Evolutionary conservation across 2,113 vertebrate genomes (phyloP), one percentile per base, ranked within the genome.

Genomic region (Pithys albifrons): DNA sequence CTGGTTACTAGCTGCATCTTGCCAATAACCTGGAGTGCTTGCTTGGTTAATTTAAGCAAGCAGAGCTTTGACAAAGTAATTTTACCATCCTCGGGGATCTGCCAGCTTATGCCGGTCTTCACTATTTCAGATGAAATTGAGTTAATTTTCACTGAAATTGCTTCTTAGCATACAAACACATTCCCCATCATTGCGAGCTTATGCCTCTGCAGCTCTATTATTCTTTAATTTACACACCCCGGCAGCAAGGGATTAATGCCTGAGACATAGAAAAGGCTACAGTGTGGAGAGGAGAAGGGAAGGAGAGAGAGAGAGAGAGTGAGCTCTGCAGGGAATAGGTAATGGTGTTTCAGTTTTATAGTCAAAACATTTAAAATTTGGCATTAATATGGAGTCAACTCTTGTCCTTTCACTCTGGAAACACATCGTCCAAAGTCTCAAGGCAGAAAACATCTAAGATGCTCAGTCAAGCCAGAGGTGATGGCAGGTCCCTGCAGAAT

Each of bases 71-170:
- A 98, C 73, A 52, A 98, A 98, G 98, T 98, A 98, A 98, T 98
- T 98, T 98, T 97, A 97, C 97, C 96, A 85, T 98, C 98, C 97
- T 97, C 91, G 29, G 97, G 98, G 97, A 98, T 97, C 97, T 98
- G 97, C 97, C 97, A 97, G 98, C 97, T 98, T 98, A 97, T 96
- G 97, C 97, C 74, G 96, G 98, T 97, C 97, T 97, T 98, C 96
- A 97, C 98, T 98, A 97, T 98, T 98, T 98, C 98, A 87, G 73
- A 97, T 97, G 97, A 98, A 98, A 98, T 98, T 97, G 98, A 98
- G 98, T 98, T 98, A 98, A 98, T 98, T 98, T 98, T 98, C 94
- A 4, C 97, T 97, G 98, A 98, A 98, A 98, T 98, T 98, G 98
- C 98, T 98, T 98, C 98, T 98, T 98, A 98, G 97, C 97, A 98